phyloP scores from a whole-genome alignment of 1,140 invertebrate species.

The Bathynomus jamesi region DNA sequence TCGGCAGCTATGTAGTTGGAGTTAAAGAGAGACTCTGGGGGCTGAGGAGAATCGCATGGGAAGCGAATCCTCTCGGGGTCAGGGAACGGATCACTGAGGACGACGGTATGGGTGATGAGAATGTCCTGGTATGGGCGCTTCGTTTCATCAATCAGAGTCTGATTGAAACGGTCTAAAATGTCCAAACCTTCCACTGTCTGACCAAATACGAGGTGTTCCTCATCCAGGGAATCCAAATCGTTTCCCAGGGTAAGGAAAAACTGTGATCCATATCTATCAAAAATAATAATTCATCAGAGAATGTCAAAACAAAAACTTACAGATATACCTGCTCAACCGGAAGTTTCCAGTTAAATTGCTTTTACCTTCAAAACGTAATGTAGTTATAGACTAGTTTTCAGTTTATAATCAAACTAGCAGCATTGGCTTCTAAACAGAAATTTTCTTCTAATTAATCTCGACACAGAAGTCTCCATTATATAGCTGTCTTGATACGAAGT shows the following conservation, averaged over 20 bases:
- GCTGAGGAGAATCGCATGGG: conserved; percentile 79
- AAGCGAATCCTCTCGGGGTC: conserved; percentile 69
- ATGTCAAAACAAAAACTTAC: neutral
- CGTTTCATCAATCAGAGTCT: conserved; percentile 84
- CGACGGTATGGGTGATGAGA: conserved; percentile 91
- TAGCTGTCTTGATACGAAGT: too few relatives aligned
- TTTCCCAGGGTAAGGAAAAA: conserved; percentile 92
- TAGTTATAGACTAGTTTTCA: conserved; percentile 7
- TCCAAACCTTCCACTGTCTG: conserved; percentile 91
- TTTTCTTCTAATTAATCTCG: too few relatives aligned
- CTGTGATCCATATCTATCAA: conserved; percentile 73
- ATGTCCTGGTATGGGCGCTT: conserved; percentile 93
- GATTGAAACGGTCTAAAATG: conserved; percentile 79
- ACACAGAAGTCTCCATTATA: too few relatives aligned
- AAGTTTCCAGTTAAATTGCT: neutral
- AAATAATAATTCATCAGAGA: conserved; percentile 16
- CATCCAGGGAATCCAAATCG: conserved; percentile 85
- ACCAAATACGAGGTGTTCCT: conserved; percentile 92
- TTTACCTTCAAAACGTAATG: neutral
- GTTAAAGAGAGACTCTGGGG: conserved; percentile 61
- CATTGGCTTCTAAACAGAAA: too few relatives aligned
- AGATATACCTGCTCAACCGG: neutral
- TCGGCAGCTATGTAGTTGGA: conserved; percentile 87
- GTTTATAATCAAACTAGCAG: too few relatives aligned
- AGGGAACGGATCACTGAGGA: conserved; percentile 92